These are phyloP conservation scores for Mythimna albipuncta DNA, from an alignment of 2,888 invertebrate genomes.

Conservation along the genomic window DNA sequence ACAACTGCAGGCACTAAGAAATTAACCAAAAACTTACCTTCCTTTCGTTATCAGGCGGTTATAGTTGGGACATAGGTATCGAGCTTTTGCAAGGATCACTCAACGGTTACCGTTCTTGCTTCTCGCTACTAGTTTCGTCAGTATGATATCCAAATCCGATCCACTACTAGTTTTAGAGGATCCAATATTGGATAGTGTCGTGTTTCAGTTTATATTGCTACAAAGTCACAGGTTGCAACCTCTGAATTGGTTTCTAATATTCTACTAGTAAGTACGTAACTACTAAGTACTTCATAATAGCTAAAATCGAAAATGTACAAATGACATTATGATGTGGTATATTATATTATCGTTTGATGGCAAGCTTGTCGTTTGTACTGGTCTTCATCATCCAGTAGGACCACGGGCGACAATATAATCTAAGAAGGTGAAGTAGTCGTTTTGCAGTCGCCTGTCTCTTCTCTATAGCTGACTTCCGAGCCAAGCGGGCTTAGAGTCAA, in stretches of 20 bases:
- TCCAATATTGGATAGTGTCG: neutral
- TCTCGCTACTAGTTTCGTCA: neutral
- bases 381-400: neutral
- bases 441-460: neutral
- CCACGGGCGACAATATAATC: no score
- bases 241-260: neutral
- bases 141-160: neutral
- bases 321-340: no score
- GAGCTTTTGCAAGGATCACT: neutral
- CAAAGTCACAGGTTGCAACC: neutral
- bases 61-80: neutral
- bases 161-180: neutral
- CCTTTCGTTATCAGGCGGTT: no score
- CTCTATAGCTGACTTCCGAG: neutral
- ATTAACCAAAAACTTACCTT: slow-evolving; percentile 1
- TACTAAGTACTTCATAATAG: no score
- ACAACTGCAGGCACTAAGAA: neutral
- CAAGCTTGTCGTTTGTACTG: neutral
- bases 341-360: neutral
- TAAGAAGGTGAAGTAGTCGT: neutral
- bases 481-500: no score
- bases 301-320: no score
- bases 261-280: no score
- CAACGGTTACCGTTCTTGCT: neutral
- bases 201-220: no score